A percentile compares a stretch with the other conserved stretches of the same genome.
phyloP scores from a whole-genome alignment of 2,113 vertebrate genomes.

The Ctenomys sociabilis region DNA sequence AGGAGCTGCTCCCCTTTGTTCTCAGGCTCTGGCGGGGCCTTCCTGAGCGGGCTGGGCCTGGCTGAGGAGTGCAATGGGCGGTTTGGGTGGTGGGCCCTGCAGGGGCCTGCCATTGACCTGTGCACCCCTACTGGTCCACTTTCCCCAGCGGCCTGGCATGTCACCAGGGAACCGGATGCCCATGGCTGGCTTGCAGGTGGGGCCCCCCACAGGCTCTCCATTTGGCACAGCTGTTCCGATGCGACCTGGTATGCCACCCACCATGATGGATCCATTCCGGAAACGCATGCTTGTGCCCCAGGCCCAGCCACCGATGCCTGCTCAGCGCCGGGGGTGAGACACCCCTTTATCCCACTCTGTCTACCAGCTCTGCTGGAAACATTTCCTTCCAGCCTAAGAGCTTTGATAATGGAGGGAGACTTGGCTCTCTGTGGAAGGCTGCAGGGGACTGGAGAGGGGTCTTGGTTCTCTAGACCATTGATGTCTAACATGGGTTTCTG shows the following conservation, averaged over 20 bases:
- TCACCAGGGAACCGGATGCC: conserved; percentile 89
- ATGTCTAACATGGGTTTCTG: conserved; percentile 11
- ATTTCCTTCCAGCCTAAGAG: neutral
- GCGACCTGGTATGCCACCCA: conserved; percentile 92
- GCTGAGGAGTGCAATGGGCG: conserved; percentile 22
- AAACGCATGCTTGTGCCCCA: conserved; percentile 94
- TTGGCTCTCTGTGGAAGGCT: neutral
- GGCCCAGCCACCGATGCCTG: conserved; percentile 89
- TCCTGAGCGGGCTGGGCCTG: neutral
- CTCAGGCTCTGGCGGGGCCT: neutral
- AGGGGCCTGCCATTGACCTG: conserved; percentile 47
- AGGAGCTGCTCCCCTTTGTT: conserved; percentile 48
- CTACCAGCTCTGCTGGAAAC: neutral
- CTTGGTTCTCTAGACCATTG: neutral
- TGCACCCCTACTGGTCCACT: neutral
- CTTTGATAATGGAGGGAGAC: neutral
- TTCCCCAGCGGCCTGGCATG: conserved; percentile 91
- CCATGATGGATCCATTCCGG: conserved; percentile 93
- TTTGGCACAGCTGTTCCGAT: conserved; percentile 91
- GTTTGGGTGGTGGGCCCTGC: neutral
- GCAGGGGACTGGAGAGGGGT: neutral
- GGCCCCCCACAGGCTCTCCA: conserved; percentile 90
- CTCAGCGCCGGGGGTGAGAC: conserved; percentile 93
- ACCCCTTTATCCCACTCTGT: neutral
- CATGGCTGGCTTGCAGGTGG: conserved; percentile 90